These are phyloP conservation scores for Limosa lapponica DNA, from an alignment of 2,797 vertebrate species.

Conservation along the genomic window DNA sequence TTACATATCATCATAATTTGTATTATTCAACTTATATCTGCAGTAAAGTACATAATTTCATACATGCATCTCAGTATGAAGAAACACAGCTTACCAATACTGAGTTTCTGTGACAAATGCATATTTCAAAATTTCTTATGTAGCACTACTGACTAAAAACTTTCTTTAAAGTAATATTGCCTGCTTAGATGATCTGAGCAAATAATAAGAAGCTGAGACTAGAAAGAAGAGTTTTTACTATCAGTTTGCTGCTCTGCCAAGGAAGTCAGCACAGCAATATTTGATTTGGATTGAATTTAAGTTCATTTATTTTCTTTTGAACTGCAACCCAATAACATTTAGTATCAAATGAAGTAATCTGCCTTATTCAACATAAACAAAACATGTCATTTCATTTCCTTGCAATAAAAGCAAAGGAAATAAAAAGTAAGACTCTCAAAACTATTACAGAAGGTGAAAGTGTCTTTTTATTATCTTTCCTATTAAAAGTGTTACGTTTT, in stretches of 20 bases:
- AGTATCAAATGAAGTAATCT: not conserved
- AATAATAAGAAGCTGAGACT: not conserved
- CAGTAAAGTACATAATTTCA: not conserved
- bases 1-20: not conserved
- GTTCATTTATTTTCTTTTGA: not conserved
- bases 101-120: not conserved
- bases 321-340: not conserved
- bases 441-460: not conserved
- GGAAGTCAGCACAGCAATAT: not conserved
- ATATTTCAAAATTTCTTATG: not conserved
- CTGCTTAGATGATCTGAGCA: not conserved
- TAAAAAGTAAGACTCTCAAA: not conserved
- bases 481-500: not conserved
- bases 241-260: not conserved
- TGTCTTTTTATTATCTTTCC: not conserved
- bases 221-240: not conserved
- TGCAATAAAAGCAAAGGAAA: not conserved
- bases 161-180: not conserved
- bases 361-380: not conserved
- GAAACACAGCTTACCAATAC: not conserved
- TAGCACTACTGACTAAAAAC: not conserved
- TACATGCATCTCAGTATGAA: not conserved
- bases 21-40: not conserved
- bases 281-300: not conserved
- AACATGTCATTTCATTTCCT: not conserved